phyloP scores from a whole-genome alignment of 2,797 vertebrate species.

The Pelobates cultripes region DNA sequence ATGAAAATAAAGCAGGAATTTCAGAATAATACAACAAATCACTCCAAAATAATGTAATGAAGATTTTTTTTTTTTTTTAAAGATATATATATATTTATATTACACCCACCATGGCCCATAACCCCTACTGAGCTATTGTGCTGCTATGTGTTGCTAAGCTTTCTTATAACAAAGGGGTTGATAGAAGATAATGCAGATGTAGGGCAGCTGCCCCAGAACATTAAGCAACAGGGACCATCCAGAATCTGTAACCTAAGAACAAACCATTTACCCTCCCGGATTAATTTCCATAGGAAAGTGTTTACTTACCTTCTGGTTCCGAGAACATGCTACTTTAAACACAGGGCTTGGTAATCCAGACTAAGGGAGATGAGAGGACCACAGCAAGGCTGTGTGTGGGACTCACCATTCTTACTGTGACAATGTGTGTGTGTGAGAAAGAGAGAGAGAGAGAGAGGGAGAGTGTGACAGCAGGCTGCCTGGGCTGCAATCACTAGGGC shows the following conservation, averaged over 20 bases:
- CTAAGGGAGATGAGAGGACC: constrained; percentile 22
- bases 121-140: constrained; percentile 27
- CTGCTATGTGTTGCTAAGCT: constrained; percentile 16
- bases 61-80: too few relatives aligned
- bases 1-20: too few relatives aligned
- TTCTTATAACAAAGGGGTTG: constrained; percentile 26
- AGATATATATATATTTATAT: too few relatives aligned
- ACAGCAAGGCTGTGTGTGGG: constrained; percentile 32
- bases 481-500: constrained; percentile 48
- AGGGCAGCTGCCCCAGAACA: constrained; percentile 35
- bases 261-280: neutral
- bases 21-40: too few relatives aligned
- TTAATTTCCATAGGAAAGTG: neutral
- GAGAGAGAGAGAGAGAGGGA: neutral
- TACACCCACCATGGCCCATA: constrained; percentile 7
- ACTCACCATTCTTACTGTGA: constrained; percentile 39
- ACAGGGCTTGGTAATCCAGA: constrained; percentile 45
- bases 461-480: constrained; percentile 54
- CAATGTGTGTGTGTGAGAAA: constrained; percentile 40
- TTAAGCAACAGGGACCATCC: constrained; percentile 27
- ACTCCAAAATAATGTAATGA: too few relatives aligned
- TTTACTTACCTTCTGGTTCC: constrained; percentile 40
- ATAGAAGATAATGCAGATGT: constrained; percentile 29
- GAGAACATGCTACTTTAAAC: constrained; percentile 32
- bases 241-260: neutral